Base-by-base conservation (phyloP, 1,140 invertebrate species). In the Ctenoplectra terminalis region DNA sequence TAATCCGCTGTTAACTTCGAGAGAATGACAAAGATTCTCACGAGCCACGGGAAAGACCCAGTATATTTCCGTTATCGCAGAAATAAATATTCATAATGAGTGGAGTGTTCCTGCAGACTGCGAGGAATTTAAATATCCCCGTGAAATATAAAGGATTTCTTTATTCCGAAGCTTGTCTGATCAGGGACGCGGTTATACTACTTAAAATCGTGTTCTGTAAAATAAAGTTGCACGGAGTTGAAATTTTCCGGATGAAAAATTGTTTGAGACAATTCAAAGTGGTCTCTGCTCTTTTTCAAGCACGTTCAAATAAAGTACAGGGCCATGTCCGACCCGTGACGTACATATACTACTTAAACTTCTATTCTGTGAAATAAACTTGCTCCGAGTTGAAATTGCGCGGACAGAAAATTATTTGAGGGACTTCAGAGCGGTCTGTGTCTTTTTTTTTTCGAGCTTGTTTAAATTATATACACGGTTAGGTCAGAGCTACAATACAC, bases 1-100 rank as follows among this genome's bases (percentile, higher is more conserved):
- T n/a, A n/a, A 56, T 54, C 56, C 69, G 13, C 37, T 64, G 61
- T 64, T 40, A 64, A 64, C 61, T 26, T 64, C n/a, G 37, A 43
- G 37, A 40, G 61, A 7, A 64, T 40, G 61, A 64, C 37, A 64
- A 64, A 40, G 61, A 64, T 64, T 40, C 61, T 11, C 56, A 5
- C 11, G 23, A 17, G 61, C 5, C 5, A 64, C n/a, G 37, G 9
- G n/a, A 26, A 17, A 40, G 23, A 20, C 11, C 13, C 61, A 26
- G 20, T 69, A 31, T 31, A 43, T 69, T 34, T 48, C 29, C 4
- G n/a, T 17, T 20, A 67, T 67, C 26, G 40, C 4, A 26, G 40
- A 67, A 17, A 67, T 67, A 67, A 29, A 29, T 46, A 29, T 67
- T 46, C 64, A 67, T 67, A 67, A 67, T 67, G 64, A 64, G 37